A percentile compares a stretch with the other conserved stretches of the same genome.
phyloP scores from a whole-genome alignment of 64 coral and sea anemone genomes.

The Stichodactyla helianthus region DNA sequence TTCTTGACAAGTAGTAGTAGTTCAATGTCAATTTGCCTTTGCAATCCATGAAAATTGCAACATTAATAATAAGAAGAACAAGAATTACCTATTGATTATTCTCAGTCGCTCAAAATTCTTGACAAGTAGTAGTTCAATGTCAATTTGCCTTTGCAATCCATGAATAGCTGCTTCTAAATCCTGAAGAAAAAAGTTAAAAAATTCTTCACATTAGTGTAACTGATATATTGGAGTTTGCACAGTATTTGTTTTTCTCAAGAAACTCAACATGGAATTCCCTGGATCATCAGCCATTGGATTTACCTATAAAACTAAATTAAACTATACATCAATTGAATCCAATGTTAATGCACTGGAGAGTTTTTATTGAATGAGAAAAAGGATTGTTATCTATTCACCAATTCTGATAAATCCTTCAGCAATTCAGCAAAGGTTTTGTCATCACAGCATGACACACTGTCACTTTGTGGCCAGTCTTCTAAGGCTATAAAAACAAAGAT shows the following conservation, averaged over 20 bases:
- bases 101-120: constrained; percentile 51
- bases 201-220: background rate
- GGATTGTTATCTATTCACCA: background rate
- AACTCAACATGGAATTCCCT: background rate
- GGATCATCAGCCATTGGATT: too few species aligned
- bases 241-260: background rate
- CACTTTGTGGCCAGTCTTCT: constrained; percentile 23
- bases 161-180: constrained; percentile 35
- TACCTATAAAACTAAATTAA: too few species aligned
- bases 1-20: constrained; percentile 38
- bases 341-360: background rate
- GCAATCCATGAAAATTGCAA: constrained; percentile 9
- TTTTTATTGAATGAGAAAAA: background rate
- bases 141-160: constrained; percentile 50
- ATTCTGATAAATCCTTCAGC: background rate
- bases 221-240: too few species aligned
- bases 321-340: too few species aligned
- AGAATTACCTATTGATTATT: constrained; percentile 27
- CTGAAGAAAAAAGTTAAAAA: background rate
- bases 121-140: constrained; percentile 46
- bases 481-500: background rate
- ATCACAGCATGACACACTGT: background rate
- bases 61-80: background rate
- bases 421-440: background rate
- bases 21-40: constrained; percentile 57